Evolutionary conservation across 2,797 vertebrate species (phyloP).

Genomic region (Numenius phaeopus): DNA sequence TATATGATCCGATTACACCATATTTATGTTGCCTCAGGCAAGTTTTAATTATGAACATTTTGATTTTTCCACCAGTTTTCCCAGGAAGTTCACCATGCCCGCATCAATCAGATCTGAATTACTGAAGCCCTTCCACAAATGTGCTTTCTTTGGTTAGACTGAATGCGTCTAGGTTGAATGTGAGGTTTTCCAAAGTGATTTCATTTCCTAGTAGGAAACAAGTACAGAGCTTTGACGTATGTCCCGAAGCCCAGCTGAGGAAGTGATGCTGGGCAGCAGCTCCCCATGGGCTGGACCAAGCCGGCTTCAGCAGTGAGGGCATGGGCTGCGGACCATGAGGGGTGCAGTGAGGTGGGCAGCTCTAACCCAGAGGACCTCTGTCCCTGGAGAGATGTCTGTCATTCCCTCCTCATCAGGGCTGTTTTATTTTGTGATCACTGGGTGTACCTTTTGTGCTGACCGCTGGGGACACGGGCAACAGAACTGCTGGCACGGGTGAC

Average conservation of each 20-base stretch:
- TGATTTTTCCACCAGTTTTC: slow-evolving; percentile 34
- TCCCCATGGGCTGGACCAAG: background rate
- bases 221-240: background rate
- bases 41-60: background rate
- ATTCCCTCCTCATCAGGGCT: background rate
- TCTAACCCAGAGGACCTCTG: background rate
- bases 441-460: background rate
- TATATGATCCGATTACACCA: background rate
- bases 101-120: slow-evolving; percentile 26
- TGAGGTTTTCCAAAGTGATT: slow-evolving; percentile 26
- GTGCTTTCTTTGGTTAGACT: background rate
- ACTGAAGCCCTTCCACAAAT: background rate
- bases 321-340: background rate
- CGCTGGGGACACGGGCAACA: background rate
- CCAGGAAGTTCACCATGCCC: slow-evolving; percentile 25
- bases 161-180: background rate
- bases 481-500: background rate
- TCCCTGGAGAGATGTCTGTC: background rate
- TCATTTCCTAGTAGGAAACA: slow-evolving; percentile 30
- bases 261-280: background rate
- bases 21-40: slow-evolving; percentile 6
- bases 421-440: background rate
- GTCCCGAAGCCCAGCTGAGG: background rate
- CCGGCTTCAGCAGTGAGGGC: fast-evolving
- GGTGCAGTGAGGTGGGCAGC: too few relatives aligned